Evolutionary conservation across 2,888 invertebrate genomes (phyloP), one percentile per base, ranked within the genome.

Genomic region (Tillus elongatus): DNA sequence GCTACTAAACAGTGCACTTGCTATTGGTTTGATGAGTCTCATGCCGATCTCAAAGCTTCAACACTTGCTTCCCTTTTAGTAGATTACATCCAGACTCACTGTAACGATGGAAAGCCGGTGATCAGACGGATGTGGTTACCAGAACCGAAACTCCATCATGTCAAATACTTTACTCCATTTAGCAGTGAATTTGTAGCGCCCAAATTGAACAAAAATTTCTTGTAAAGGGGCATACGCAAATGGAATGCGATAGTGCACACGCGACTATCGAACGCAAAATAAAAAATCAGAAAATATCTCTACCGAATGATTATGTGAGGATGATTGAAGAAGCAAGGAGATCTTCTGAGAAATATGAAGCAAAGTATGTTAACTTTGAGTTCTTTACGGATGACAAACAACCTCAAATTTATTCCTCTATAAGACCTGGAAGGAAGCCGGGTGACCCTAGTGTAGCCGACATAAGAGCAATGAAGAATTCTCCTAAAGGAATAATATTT

Each of bases 221-320:
- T 31, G 41, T 40, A 37, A 41, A 35, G 30, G 45, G 44, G 12
- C 44, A 48, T 15, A 50, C 42, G 2, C 45, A 48, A 34, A 45
- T 48, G 44, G 44, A 46, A 30, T 40, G 36, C 9, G 47, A 47
- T 16, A 38, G 27, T 27, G 35, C 48, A 15, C 43, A 48, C 34
- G 35, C 44, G 9, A 38, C 37, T 13, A 44, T 48, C 11, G 42
- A 47, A 35, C 32, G 29, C 14, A 30, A 35, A 15, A 12, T 43
- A n/a, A n/a, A n/a, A n/a, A n/a, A n/a, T n/a, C n/a, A n/a, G n/a
- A n/a, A n/a, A n/a, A n/a, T n/a, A n/a, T n/a, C n/a, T n/a, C n/a
- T n/a, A n/a, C n/a, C n/a, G 2, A 24, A 26, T n/a, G n/a, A n/a
- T n/a, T n/a, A n/a, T n/a, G n/a, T n/a, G n/a, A n/a, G n/a, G n/a